Conservation (phyloP, 2,797 vertebrate species). For the Otolemur crassicaudatus region DNA sequence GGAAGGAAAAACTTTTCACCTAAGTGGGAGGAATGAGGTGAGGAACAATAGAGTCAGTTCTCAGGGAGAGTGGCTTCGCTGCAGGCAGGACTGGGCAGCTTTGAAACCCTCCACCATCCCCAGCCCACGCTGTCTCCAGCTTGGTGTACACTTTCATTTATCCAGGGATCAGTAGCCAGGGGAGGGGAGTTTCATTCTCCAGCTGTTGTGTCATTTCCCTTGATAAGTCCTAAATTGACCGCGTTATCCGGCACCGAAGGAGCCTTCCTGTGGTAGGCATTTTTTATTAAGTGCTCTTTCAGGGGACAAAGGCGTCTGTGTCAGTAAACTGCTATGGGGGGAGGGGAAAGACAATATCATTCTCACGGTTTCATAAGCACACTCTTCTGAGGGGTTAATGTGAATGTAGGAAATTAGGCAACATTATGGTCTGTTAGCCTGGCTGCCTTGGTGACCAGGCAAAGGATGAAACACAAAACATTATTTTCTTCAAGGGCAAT, state of each 20-base stretch:
- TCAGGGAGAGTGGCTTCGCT: conserved; percentile 75
- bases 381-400: conserved; percentile 80
- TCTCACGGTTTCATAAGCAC: conserved; percentile 80
- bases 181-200: conserved; percentile 82
- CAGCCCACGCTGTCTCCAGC: conserved; percentile 83
- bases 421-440: conserved; percentile 62
- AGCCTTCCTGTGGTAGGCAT: conserved; percentile 85
- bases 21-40: conserved; percentile 70
- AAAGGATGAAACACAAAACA: conserved; percentile 72
- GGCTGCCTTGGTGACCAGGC: conserved; percentile 52
- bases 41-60: conserved; percentile 81
- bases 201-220: conserved; percentile 90
- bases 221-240: conserved; percentile 90
- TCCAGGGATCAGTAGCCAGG: conserved; percentile 84
- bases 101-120: conserved; percentile 83
- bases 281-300: conserved; percentile 88
- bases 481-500: conserved; percentile 23
- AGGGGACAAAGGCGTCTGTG: conserved; percentile 85
- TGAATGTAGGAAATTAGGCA: conserved; percentile 77
- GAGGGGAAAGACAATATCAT: conserved; percentile 78
- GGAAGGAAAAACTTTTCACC: conserved; percentile 80
- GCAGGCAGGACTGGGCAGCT: conserved; percentile 76
- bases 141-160: conserved; percentile 85
- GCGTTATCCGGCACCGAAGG: conserved; percentile 88
- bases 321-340: conserved; percentile 79